Evolutionary conservation across 2,113 vertebrate genomes (phyloP).

Genomic region (Rafetus swinhoei): DNA sequence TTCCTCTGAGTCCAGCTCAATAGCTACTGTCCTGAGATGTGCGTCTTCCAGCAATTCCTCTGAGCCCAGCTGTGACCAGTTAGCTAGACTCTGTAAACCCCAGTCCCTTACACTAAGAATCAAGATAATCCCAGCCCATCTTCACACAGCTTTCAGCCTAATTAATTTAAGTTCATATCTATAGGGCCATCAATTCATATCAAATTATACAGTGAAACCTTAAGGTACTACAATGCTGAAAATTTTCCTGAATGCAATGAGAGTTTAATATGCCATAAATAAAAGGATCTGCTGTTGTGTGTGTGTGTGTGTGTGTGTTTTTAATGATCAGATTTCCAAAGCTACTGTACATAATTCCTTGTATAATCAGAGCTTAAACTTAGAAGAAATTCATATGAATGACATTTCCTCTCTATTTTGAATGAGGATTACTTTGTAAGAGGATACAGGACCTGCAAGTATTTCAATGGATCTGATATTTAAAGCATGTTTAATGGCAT

Average conservation of each 20-base stretch:
- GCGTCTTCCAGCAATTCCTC: background rate
- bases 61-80: background rate
- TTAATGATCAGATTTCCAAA: slow-evolving; percentile 80
- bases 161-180: background rate
- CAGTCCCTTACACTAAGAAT: background rate
- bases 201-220: background rate
- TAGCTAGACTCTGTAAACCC: background rate
- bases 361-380: slow-evolving; percentile 80
- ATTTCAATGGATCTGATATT: slow-evolving; percentile 81
- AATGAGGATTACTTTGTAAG: slow-evolving; percentile 82
- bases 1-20: background rate
- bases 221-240: slow-evolving; percentile 21
- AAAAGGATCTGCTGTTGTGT: slow-evolving; percentile 44
- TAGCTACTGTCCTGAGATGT: background rate
- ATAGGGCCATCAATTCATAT: background rate
- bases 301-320: slow-evolving; percentile 24
- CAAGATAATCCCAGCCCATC: background rate
- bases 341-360: slow-evolving; percentile 77
- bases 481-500: slow-evolving; percentile 83
- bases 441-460: slow-evolving; percentile 80
- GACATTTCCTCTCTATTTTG: slow-evolving; percentile 80
- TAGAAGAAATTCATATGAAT: slow-evolving; percentile 74
- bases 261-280: slow-evolving; percentile 74
- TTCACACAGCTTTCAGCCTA: background rate
- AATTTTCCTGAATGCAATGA: slow-evolving; percentile 41